These are phyloP conservation scores for Muraenolepis orangiensis DNA, from an alignment of 2,797 vertebrate genomes.

Conservation along the genomic window DNA sequence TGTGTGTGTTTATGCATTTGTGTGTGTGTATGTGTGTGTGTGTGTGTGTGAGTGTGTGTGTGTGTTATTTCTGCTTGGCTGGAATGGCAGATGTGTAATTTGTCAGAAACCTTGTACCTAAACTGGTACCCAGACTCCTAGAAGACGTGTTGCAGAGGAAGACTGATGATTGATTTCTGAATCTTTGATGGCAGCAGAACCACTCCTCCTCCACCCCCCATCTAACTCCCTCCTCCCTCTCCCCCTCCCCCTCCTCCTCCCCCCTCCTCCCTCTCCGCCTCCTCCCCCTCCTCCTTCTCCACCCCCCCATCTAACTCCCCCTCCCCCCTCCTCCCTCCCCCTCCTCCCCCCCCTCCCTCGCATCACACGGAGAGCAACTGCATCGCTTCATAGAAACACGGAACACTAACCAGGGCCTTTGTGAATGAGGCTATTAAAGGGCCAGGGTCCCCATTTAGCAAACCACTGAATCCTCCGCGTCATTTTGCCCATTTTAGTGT, in stretches of 20 bases:
- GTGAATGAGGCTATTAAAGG: neutral
- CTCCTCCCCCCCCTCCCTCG: constrained; percentile 14
- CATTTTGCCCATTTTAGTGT: neutral
- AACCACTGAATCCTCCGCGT: neutral
- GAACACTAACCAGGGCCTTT: constrained; percentile 1
- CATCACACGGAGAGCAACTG: constrained; percentile 14
- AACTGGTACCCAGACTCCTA: constrained; percentile 34
- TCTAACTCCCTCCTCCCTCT: constrained; percentile 9
- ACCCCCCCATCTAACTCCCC: constrained; percentile 40
- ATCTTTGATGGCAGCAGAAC: constrained; percentile 42
- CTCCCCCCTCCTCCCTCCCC: constrained; percentile 32
- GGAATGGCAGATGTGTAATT: constrained; percentile 42
- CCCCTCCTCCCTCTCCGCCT: neutral
- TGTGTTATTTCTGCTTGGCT: constrained; percentile 12
- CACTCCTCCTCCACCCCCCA: constrained; percentile 33
- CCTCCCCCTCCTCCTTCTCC: constrained; percentile 19
- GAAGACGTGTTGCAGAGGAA: constrained; percentile 36
- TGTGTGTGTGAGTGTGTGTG: neutral
- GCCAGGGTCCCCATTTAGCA: neutral
- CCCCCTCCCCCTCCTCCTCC: neutral
- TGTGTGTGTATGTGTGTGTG: neutral
- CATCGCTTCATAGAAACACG: constrained; percentile 20
- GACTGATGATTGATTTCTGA: constrained; percentile 33
- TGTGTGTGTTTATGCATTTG: constrained; percentile 3
- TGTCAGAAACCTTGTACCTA: constrained; percentile 23